Percentiles rank a stretch among this genome's conserved stretches.
Conservation (phyloP, 1,140 invertebrate genomes). For the Drosophila lacertosa region DNA sequence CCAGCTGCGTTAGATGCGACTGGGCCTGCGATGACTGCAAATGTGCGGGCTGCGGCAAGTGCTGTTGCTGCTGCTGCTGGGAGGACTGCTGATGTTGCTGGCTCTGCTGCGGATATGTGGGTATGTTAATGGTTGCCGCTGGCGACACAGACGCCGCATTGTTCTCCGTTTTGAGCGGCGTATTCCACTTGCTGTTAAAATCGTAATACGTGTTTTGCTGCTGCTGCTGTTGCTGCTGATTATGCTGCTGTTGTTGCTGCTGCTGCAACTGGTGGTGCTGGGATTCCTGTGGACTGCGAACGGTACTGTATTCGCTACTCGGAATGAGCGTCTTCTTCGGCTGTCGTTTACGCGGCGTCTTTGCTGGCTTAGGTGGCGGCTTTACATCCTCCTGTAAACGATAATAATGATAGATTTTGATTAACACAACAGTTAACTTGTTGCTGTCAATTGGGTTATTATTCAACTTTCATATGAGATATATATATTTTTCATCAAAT, state of each 20-base stretch:
- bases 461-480: conserved; percentile 29
- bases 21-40: conserved; percentile 81
- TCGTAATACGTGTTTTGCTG: conserved; percentile 81
- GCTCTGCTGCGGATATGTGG: conserved; percentile 84
- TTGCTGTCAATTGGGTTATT: background rate
- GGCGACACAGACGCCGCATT: conserved; percentile 76
- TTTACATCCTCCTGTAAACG: conserved; percentile 75
- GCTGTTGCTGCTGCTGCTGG: conserved; percentile 72
- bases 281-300: conserved; percentile 75
- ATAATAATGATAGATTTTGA: conserved; percentile 36
- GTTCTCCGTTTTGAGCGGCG: conserved; percentile 78
- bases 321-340: conserved; percentile 81
- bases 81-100: conserved; percentile 79
- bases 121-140: conserved; percentile 81
- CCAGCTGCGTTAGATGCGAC: conserved; percentile 74
- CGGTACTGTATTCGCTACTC: conserved; percentile 72
- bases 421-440: conserved; percentile 1
- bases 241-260: conserved; percentile 64
- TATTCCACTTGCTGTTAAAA: conserved; percentile 82
- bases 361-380: conserved; percentile 72
- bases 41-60: conserved; percentile 78
- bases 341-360: conserved; percentile 79
- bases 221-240: conserved; percentile 67
- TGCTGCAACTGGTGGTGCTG: conserved; percentile 76
- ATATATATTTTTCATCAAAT: conserved; percentile 17